phyloP scores from a whole-genome alignment of 1,140 invertebrate species.

The Platorchestia sp. region DNA sequence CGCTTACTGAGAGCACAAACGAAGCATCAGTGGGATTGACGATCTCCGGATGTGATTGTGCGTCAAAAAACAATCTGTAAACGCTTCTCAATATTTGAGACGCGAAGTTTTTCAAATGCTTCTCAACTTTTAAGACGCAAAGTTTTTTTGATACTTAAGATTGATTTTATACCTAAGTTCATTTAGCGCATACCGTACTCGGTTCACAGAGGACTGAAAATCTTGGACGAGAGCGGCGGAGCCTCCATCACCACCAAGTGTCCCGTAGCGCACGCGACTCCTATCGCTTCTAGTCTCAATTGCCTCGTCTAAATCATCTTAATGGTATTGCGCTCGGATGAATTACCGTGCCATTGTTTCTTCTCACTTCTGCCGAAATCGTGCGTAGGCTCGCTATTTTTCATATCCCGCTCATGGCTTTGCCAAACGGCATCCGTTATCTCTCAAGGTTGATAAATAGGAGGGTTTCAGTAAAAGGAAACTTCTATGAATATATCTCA shows the following conservation, averaged over 20 bases:
- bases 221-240: neutral
- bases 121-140: too few relatives aligned
- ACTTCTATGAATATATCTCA: neutral
- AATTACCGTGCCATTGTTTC: slow-evolving; percentile 47
- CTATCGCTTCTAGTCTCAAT: slow-evolving; percentile 40
- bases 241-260: neutral
- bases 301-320: slow-evolving; percentile 46
- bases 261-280: slow-evolving; percentile 7
- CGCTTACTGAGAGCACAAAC: neutral
- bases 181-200: neutral
- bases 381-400: neutral
- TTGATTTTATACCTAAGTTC: neutral
- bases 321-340: slow-evolving; percentile 47
- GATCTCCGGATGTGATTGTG: neutral
- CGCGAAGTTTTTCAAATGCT: neutral
- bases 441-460: neutral
- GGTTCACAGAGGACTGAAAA: neutral
- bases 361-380: slow-evolving; percentile 39
- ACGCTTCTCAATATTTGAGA: neutral
- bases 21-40: neutral
- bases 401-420: neutral
- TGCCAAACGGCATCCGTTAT: slow-evolving; percentile 6
- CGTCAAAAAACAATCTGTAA: neutral
- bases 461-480: neutral
- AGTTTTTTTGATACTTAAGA: neutral